Conservation (phyloP, 2,888 invertebrate species). For the Xanthia icteritia region DNA sequence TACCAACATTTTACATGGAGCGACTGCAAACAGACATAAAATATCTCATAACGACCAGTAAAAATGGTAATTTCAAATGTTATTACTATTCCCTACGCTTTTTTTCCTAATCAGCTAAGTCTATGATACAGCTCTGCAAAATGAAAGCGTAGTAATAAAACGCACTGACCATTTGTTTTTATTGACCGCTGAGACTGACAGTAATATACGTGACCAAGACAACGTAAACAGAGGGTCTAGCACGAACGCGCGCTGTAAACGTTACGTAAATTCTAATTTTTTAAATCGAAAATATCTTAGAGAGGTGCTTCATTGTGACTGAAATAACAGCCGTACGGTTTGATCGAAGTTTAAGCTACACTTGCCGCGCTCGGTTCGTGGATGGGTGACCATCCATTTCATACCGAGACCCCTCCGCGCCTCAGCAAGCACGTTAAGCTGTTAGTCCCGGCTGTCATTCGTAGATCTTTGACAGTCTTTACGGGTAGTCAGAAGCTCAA, state of each 20-base stretch:
- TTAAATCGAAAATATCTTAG: not conserved
- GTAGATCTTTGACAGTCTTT: no score
- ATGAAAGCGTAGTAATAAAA: not conserved
- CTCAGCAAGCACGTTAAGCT: no score
- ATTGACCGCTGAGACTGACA: constrained; percentile 5
- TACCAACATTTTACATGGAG: not conserved
- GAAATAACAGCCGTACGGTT: not conserved
- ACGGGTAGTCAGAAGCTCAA: no score
- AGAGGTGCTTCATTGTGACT: no score
- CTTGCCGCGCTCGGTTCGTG: not conserved
- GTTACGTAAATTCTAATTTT: not conserved
- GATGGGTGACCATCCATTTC: not conserved
- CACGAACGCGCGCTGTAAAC: not conserved
- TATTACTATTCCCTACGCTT: not conserved
- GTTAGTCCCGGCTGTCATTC: no score
- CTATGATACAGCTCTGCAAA: not conserved
- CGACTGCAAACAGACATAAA: not conserved
- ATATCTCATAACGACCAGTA: not conserved
- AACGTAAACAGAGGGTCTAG: not conserved
- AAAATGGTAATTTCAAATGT: not conserved
- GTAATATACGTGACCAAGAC: constrained; percentile 1
- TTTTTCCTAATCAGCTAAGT: not conserved
- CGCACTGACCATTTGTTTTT: not conserved
- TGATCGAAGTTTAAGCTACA: not conserved
- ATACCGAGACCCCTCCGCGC: not conserved